Evolutionary conservation across 2,797 vertebrate species (phyloP), one percentile per base, ranked within the genome.

Genomic region (Rhabdomys pumilio): DNA sequence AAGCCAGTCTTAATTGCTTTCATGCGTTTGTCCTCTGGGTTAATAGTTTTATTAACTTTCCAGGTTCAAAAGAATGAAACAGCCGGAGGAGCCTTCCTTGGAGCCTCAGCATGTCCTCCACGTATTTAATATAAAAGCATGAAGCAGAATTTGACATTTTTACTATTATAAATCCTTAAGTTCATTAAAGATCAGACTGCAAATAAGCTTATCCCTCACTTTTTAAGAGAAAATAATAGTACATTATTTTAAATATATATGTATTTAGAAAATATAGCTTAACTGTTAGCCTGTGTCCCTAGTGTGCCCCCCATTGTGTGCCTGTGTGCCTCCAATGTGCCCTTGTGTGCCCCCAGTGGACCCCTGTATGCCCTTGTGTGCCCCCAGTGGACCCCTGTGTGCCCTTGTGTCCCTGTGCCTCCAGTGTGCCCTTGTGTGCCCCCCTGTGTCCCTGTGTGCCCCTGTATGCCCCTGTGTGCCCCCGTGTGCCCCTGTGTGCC

Each of bases 141-240:
- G 47, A 61, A 14, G 38, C 0, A 90, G 11, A 90, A 81, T 73
- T 92, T 59, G 84, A 14, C 41, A 53, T 50, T 77, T 94, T 77
- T 69, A 61, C 15, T 38, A 65, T 34, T 80, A 79, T 61, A 90
- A 75, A 84, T 57, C 63, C 41, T 93, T 77, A 65, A 81, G 31
- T 55, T 90, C 12, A 63, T 92, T 91, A 93, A 83, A 73, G 73
- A 44, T 88, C 41, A 96, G 61, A 38, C 44, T 73, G 0, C 44
- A 89, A 69, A 83, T 24, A 47, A 57, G 12, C 88, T 38, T 72
- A 55, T 59, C 20, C 41, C 1, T 89, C 38, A 83, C 26, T 88
- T 96, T 76, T 84, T 44, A 89, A 90, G 79, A 84, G 65, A 79
- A 81, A 96, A 41, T 34, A 41, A 53, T 50, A 29, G 31, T 53